A percentile compares a stretch with the other conserved stretches of the same genome.
Evolutionary conservation across 1,140 invertebrate species (phyloP).

Genomic region (Drosophila rhopaloa): DNA sequence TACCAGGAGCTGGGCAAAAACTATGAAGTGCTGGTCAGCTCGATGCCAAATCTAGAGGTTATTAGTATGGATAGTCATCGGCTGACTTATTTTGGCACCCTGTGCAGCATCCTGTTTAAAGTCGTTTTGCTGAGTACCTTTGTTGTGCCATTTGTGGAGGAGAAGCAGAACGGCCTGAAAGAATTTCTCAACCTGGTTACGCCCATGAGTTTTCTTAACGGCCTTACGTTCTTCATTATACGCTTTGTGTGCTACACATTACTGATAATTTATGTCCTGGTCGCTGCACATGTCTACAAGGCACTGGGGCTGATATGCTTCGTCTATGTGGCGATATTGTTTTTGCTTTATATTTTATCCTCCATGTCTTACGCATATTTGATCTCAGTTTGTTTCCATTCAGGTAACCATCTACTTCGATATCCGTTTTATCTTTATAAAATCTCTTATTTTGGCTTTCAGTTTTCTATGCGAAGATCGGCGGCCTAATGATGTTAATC

Average conservation of each 20-base stretch:
- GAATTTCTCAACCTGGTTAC: conserved; percentile 79
- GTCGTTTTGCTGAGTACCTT: conserved; percentile 72
- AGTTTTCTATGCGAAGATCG: conserved; percentile 83
- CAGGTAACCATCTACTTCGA: conserved; percentile 48
- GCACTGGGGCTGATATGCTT: conserved; percentile 40
- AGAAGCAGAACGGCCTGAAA: conserved; percentile 80
- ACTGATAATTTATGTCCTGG: conserved; percentile 45
- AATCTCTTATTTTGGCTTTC: background rate
- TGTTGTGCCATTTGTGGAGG: conserved; percentile 78
- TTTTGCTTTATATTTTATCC: conserved; percentile 68
- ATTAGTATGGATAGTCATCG: conserved; percentile 53
- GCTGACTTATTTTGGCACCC: conserved; percentile 58
- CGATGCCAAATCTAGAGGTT: conserved; percentile 67
- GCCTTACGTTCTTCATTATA: conserved; percentile 73
- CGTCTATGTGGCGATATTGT: conserved; percentile 56
- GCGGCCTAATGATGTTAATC: conserved; percentile 67
- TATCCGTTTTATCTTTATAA: background rate
- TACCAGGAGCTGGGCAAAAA: conserved; percentile 34
- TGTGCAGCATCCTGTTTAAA: conserved; percentile 65
- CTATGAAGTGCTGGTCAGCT: conserved; percentile 56
- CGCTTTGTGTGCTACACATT: conserved; percentile 58
- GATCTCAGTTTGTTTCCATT: conserved; percentile 79
- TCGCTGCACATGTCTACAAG: conserved; percentile 43
- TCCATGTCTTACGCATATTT: conserved; percentile 78
- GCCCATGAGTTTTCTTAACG: conserved; percentile 79